A percentile compares a stretch with the other conserved stretches of the same genome.
These are phyloP conservation scores for Muschampia staudingeri DNA, from an alignment of 2,888 invertebrate genomes.

Conservation along the genomic window DNA sequence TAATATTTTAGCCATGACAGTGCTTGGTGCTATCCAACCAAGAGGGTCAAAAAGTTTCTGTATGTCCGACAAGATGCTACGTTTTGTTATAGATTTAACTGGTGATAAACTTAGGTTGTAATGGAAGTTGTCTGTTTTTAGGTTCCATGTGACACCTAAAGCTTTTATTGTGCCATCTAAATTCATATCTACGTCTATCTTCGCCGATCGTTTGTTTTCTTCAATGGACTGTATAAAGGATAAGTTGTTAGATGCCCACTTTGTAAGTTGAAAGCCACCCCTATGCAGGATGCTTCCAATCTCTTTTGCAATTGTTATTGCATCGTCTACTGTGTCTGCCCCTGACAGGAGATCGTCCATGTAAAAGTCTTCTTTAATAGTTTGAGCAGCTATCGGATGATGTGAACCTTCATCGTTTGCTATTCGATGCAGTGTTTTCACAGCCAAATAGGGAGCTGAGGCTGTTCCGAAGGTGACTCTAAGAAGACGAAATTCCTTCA, in stretches of 20 bases:
- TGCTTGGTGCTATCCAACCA: constrained; percentile 64
- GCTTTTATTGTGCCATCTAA: constrained; percentile 61
- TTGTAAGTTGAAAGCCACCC: constrained; percentile 62
- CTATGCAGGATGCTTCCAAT: constrained; percentile 34
- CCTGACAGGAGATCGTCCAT: constrained; percentile 60
- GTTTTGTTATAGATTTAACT: neutral
- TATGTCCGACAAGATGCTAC: too few relatives aligned
- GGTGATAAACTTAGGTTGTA: constrained; percentile 50
- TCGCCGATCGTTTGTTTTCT: constrained; percentile 36
- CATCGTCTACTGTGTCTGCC: constrained; percentile 35
- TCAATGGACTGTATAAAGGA: constrained; percentile 56
- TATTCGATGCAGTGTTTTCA: constrained; percentile 58
- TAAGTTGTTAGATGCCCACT: constrained; percentile 64
- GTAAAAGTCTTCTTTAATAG: constrained; percentile 59
- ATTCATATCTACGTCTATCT: constrained; percentile 57
- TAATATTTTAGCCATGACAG: constrained; percentile 66
- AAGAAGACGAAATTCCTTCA: constrained; percentile 56
- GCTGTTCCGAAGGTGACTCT: constrained; percentile 67
- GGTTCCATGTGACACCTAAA: constrained; percentile 66
- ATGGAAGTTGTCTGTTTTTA: constrained; percentile 61
- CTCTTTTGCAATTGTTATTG: constrained; percentile 29
- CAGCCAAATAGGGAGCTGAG: constrained; percentile 63
- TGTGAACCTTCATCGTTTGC: constrained; percentile 49
- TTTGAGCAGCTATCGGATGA: constrained; percentile 47
- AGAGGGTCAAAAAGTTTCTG: neutral